Evolutionary conservation across 1,140 invertebrate species (phyloP).

Genomic region (Sminthurides bifidus): DNA sequence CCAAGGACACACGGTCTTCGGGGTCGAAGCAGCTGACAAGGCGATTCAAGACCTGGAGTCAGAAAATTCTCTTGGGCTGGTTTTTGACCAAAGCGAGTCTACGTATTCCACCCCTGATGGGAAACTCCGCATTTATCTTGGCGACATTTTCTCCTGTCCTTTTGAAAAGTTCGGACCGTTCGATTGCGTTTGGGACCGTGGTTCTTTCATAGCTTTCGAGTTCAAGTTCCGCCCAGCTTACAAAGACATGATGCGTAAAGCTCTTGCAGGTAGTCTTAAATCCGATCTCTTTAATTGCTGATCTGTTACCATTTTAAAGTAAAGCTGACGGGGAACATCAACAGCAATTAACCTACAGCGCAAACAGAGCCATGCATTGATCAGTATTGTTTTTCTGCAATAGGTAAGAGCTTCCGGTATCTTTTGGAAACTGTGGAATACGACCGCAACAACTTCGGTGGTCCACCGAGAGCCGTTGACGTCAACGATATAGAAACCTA

Average conservation of each 20-base stretch:
- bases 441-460: constrained; percentile 15
- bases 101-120: constrained; percentile 7
- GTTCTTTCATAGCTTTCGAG: constrained; percentile 24
- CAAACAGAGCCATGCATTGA: too few species aligned
- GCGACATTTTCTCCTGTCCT: constrained; percentile 22
- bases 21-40: constrained; percentile 14
- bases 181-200: constrained; percentile 28
- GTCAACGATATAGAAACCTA: constrained; percentile 17
- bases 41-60: constrained; percentile 15
- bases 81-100: constrained; percentile 21
- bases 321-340: too few species aligned
- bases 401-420: constrained; percentile 16
- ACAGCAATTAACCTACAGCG: too few species aligned
- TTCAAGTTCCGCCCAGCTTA: constrained; percentile 9
- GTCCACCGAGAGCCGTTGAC: constrained; percentile 18
- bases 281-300: too few species aligned
- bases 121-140: constrained; percentile 18
- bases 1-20: constrained; percentile 23
- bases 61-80: constrained; percentile 14
- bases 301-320: too few species aligned
- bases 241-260: constrained; percentile 7
- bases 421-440: constrained; percentile 25
- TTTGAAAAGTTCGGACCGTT: constrained; percentile 30
- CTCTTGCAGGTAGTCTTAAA: neutral
- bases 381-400: neutral